These are phyloP conservation scores for Picathartes gymnocephalus DNA, from an alignment of 2,113 vertebrate species.

Conservation along the genomic window DNA sequence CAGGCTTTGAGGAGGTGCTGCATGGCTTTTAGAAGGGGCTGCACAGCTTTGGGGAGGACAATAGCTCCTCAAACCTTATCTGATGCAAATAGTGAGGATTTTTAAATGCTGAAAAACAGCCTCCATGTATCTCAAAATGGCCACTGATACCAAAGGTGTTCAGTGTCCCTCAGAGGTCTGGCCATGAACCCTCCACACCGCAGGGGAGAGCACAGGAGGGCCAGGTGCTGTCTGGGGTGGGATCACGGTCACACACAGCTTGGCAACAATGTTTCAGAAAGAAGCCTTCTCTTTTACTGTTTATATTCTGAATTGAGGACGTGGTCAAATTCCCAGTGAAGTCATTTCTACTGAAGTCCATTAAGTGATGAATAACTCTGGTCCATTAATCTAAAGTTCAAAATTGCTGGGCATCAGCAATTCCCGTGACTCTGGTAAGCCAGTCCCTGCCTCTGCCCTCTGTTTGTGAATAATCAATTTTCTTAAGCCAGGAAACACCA, in stretches of 20 bases:
- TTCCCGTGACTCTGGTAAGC: not conserved
- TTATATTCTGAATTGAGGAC: not conserved
- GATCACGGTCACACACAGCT: rapidly evolving
- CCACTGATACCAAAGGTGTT: not conserved
- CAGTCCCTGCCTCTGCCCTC: not conserved
- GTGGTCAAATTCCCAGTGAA: not conserved
- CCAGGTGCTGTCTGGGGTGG: not conserved
- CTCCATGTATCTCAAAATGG: not conserved
- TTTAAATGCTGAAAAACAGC: not conserved
- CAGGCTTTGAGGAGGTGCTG: not conserved
- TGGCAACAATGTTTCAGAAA: not conserved
- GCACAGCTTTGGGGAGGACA: not conserved
- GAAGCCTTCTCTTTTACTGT: not conserved
- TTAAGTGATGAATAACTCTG: not conserved
- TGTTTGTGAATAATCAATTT: not conserved
- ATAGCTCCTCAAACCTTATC: not conserved
- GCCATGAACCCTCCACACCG: rapidly evolving
- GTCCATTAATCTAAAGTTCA: not conserved
- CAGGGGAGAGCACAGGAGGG: rapidly evolving
- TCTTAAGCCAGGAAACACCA: not conserved
- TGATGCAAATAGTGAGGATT: not conserved
- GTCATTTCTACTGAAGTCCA: not conserved
- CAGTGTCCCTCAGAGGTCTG: not conserved
- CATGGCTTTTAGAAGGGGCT: not conserved
- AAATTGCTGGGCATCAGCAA: not conserved